A percentile compares a stretch with the other conserved stretches of the same genome.
phyloP scores from a whole-genome alignment of 2,888 invertebrate species.

The Rapana venosa region DNA sequence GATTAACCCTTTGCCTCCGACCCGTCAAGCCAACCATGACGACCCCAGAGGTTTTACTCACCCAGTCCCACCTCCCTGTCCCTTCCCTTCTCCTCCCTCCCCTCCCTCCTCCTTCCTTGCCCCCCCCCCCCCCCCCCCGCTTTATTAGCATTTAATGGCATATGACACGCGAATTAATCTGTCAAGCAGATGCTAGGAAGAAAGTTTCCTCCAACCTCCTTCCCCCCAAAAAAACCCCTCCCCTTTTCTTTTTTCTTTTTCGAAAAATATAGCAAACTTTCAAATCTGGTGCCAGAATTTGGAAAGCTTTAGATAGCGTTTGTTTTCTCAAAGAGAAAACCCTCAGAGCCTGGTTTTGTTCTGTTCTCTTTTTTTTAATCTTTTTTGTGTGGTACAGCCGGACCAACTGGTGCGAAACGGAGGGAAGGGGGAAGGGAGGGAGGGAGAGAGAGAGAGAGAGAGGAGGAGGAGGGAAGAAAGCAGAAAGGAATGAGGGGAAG shows the following conservation, averaged over 20 bases:
- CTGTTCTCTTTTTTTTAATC: too few species aligned
- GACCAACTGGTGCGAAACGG: slow-evolving; percentile 2
- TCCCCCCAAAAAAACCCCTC: too few species aligned
- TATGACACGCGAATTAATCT: slow-evolving; percentile 29
- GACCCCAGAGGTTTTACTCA: too few species aligned
- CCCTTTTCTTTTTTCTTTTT: too few species aligned
- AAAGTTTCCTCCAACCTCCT: not conserved
- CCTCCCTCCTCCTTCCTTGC: too few species aligned
- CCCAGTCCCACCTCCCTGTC: too few species aligned
- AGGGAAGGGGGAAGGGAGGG: not conserved
- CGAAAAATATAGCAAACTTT: too few species aligned
- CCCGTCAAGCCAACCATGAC: too few species aligned
- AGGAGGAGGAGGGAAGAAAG: not conserved
- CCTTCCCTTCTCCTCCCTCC: too few species aligned
- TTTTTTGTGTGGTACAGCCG: not conserved
- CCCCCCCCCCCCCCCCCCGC: not conserved
- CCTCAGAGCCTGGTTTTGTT: not conserved
- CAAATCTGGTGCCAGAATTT: too few species aligned
- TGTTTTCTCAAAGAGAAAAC: slow-evolving; percentile 18
- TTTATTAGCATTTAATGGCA: slow-evolving; percentile 31
- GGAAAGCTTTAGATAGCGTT: slow-evolving; percentile 13
- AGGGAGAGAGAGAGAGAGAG: not conserved
- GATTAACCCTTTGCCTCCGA: too few species aligned
- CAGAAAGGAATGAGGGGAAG: not conserved
- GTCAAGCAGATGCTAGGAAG: slow-evolving; percentile 26